Evolutionary conservation across 2,113 vertebrate species (phyloP).

Genomic region (Rhombomys opimus): DNA sequence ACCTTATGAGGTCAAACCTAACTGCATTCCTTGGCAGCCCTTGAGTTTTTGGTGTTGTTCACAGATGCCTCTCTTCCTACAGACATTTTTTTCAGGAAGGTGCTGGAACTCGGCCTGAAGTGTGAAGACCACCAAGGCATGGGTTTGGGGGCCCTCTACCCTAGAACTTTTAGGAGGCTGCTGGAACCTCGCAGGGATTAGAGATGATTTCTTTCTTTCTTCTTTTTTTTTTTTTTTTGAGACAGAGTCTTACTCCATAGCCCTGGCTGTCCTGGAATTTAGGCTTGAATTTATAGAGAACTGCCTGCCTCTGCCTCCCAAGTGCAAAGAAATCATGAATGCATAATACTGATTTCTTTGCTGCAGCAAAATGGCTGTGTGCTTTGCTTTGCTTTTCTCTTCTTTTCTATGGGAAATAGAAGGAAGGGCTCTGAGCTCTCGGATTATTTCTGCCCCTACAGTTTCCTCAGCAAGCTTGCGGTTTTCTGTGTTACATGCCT

Average conservation of each 20-base stretch:
- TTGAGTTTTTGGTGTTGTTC: background rate
- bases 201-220: background rate
- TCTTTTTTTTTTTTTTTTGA: background rate
- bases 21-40: background rate
- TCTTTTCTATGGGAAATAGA: background rate
- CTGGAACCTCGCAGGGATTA: background rate
- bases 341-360: background rate
- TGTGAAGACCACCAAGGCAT: background rate
- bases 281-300: background rate
- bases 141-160: background rate
- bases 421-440: background rate
- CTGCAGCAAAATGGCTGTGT: background rate
- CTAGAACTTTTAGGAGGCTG: background rate
- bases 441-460: background rate
- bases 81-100: background rate
- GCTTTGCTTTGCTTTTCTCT: background rate
- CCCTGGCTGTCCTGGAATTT: background rate
- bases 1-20: slow-evolving; percentile 37
- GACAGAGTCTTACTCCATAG: background rate
- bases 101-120: background rate
- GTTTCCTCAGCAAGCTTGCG: background rate
- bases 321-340: background rate
- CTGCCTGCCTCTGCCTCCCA: background rate
- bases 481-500: background rate
- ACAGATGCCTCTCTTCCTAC: background rate